Base-by-base conservation (phyloP, 2,797 vertebrate species). In the Vireo griseus region DNA sequence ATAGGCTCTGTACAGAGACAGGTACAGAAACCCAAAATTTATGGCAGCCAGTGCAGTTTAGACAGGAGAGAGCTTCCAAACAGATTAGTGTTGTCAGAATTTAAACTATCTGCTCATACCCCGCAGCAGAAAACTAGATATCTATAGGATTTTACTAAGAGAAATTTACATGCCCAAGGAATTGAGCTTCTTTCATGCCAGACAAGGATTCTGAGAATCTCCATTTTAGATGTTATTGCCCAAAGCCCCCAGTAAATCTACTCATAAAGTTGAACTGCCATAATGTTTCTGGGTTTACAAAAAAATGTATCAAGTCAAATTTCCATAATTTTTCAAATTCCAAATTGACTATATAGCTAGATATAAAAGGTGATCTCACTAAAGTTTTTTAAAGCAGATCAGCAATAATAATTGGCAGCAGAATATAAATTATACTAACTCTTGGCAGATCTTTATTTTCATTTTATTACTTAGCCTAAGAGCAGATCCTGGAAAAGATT, bases 1-100 rank as follows among this genome's bases (percentile, higher is more conserved):
- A 80, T 21, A 71, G 13, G 10, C 3, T 92, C 28, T 88, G 28
- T 40, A 67, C 21, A 81, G 61, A 83, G 59, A 65, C 65, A 93
- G 69, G 65, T 74, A 94, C n/a, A 85, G 77, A 96, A 95, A 78
- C 44, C 67, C 17, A 2, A 67, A 88, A 94, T 93, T 90, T 92
- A 91, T 90, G 37, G 75, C 61, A 90, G 13, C n/a, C 21, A 65
- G 33, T 72, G 35, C 52, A 86, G 72, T 86, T 91, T 42, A 88
- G 52, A 71, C 39, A 90, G 67, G 17, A 91, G 59, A 91, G 42
- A 85, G 5, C 40, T 88, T 86, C 65, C 45, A 65, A 90, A 92
- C 13, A 93, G 83, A 93, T 90, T 80, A 92, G 15, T 21, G 40
- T 18, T 92, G 85, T 91, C 88, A 92, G 76, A 91, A 85, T 80